Evolutionary conservation across 2,797 vertebrate genomes (phyloP).

Genomic region (Euphonia xanthogaster): DNA sequence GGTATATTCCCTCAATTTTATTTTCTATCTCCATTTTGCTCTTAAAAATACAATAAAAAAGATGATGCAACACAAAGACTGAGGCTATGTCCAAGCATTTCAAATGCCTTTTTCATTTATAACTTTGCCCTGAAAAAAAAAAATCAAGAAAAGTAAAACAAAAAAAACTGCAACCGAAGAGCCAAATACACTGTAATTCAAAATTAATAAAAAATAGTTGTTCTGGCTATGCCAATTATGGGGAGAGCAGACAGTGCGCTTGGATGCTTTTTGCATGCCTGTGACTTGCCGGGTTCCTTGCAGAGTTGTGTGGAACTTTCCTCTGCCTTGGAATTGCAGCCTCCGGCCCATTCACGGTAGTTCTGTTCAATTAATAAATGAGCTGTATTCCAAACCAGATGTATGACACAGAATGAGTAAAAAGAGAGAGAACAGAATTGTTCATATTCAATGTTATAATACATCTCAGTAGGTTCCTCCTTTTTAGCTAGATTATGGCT

Average conservation of each 20-base stretch:
- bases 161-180: background rate
- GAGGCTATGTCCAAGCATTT: background rate
- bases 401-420: background rate
- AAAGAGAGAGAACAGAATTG: conserved; percentile 34
- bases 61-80: background rate
- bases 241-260: background rate
- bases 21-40: background rate
- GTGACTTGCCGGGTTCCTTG: background rate
- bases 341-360: background rate
- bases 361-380: background rate
- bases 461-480: conserved; percentile 48
- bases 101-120: background rate
- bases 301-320: background rate
- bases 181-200: background rate
- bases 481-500: conserved; percentile 70
- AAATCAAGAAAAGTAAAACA: background rate
- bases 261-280: background rate
- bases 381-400: background rate
- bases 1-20: background rate
- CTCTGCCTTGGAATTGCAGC: background rate
- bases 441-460: conserved; percentile 42
- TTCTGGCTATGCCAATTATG: background rate
- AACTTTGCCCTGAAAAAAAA: background rate
- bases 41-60: background rate
- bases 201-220: background rate